A percentile compares a stretch with the other conserved stretches of the same genome.
These are phyloP conservation scores for Musca vetustissima DNA, from an alignment of 1,140 invertebrate species.

Conservation along the genomic window DNA sequence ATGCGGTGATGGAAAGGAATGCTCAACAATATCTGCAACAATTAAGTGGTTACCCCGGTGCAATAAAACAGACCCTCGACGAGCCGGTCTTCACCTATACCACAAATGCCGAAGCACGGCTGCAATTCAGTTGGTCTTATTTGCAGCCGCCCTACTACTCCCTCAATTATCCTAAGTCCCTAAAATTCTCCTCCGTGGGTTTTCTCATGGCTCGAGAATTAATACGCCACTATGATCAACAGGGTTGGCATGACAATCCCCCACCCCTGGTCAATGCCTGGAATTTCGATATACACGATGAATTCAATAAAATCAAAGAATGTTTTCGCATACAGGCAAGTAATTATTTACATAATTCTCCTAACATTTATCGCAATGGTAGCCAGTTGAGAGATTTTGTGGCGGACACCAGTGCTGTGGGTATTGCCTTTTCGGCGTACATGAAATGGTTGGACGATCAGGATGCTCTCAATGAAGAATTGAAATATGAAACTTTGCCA, in stretches of 20 bases:
- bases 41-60: conserved; percentile 32
- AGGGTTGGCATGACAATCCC: conserved; percentile 79
- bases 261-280: conserved; percentile 69
- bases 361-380: conserved; percentile 63
- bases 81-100: conserved; percentile 37
- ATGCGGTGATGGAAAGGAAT: conserved; percentile 33
- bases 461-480: conserved; percentile 9
- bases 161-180: conserved; percentile 78
- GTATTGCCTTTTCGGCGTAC: conserved; percentile 63
- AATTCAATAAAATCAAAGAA: conserved; percentile 82
- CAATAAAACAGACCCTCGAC: conserved; percentile 29
- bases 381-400: conserved; percentile 72
- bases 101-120: conserved; percentile 76
- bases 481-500: conserved; percentile 40
- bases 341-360: conserved; percentile 42
- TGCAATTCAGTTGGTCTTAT: conserved; percentile 71
- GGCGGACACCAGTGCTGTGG: conserved; percentile 65
- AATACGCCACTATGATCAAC: conserved; percentile 93
- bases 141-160: conserved; percentile 93
- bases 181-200: conserved; percentile 95
- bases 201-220: conserved; percentile 93
- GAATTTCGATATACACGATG: conserved; percentile 87
- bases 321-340: conserved; percentile 93
- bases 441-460: conserved; percentile 45
- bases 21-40: conserved; percentile 35